These are phyloP conservation scores for Dorcus hopei DNA, from an alignment of 2,888 invertebrate genomes.

Conservation along the genomic window DNA sequence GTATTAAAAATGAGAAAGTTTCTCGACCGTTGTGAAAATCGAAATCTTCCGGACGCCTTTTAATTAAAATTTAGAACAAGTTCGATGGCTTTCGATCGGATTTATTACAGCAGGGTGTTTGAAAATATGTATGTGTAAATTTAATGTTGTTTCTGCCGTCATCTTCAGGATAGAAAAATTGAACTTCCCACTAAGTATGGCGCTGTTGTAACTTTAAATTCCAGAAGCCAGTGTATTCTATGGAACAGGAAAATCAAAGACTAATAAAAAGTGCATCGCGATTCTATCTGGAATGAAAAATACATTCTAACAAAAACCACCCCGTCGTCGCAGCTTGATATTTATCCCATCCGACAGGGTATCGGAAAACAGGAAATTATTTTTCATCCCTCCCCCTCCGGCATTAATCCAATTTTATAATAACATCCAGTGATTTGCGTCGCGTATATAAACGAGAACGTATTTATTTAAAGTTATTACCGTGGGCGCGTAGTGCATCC, in stretches of 20 bases:
- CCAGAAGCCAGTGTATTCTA: too few species aligned
- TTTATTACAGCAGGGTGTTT: not conserved
- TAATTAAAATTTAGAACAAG: not conserved
- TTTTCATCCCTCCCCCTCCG: slow-evolving; percentile 15
- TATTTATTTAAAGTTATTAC: too few species aligned
- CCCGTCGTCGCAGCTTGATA: not conserved
- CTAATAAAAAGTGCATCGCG: too few species aligned
- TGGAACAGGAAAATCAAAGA: too few species aligned
- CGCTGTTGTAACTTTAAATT: too few species aligned
- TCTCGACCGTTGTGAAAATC: too few species aligned
- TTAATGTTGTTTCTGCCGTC: too few species aligned
- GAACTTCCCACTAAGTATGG: too few species aligned
- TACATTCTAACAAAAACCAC: too few species aligned
- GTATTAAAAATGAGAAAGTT: not conserved
- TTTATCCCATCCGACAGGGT: not conserved
- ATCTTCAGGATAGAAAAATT: too few species aligned
- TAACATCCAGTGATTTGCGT: slow-evolving; percentile 8
- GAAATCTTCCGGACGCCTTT: not conserved
- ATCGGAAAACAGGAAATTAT: slow-evolving; percentile 14
- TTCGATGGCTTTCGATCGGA: not conserved
- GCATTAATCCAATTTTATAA: slow-evolving; percentile 15
- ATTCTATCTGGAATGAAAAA: too few species aligned
- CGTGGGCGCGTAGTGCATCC: too few species aligned
- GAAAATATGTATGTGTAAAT: not conserved
- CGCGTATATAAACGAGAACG: slow-evolving; percentile 6